Evolutionary conservation across 2,113 vertebrate genomes (phyloP), one percentile per base, ranked within the genome.

Genomic region (Acrocephalus kingi): DNA sequence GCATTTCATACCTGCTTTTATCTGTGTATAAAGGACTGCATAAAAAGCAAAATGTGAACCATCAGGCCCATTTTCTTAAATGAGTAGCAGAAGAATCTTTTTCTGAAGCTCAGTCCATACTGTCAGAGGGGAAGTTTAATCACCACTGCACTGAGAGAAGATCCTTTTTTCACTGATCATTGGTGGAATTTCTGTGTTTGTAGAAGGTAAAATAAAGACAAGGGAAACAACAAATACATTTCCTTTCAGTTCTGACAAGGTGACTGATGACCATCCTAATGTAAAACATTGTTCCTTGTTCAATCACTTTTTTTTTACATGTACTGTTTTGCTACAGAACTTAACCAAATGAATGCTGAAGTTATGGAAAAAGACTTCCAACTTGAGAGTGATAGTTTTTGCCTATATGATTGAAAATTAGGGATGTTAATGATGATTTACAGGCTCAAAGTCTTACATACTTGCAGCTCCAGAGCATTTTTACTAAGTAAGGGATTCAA

Each of bases 1-100:
- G 87, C 93, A 68, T 89, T 91, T 84, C 86, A 85, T 73, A 95
- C 90, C 92, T 97, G 78, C 75, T 93, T 94, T 97, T 92, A 86
- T 94, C 84, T 85, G 43, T 33, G 31, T 62, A 78, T 66, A 95
- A 90, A 96, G 52, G 55, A 71, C 56, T 77, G 72, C 43, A 94
- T 78, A 88, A 94, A 66, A 73, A 91, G 41, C 41, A 85, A 89
- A 91, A 79, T 58, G 41, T 48, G 63, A 89, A 82, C 30, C 39
- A 84, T 56, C 23, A 90, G 48, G 30, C 46, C 63, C 31, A 55
- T 90, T 91, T 93, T 88, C 74, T 91, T 83, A 90, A 94, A 84
- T 27, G 30, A 90, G 35, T 31, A 91, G 24, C 7, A 74, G 49
- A 87, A 91, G 23, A 49, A 61, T 73, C 30, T 78, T 84, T 46